phyloP scores from a whole-genome alignment of 1,140 invertebrate species.

The Globodera ellingtonae region DNA sequence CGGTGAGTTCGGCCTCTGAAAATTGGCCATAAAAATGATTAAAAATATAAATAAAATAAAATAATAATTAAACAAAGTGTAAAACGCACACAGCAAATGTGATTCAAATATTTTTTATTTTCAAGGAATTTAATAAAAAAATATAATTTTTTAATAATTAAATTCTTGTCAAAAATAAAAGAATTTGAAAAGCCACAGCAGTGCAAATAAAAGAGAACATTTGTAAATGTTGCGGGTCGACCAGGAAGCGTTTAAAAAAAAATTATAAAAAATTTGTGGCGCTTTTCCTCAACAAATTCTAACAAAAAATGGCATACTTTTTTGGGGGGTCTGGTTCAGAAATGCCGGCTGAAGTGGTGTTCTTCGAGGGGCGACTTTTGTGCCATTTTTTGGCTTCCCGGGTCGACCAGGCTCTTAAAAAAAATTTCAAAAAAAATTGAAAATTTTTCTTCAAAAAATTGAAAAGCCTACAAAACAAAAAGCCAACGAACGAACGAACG shows the following conservation, averaged over 20 bases:
- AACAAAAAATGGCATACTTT: background rate
- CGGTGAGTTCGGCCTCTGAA: background rate
- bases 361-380: background rate
- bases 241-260: too few species aligned
- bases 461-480: too few species aligned
- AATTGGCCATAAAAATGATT: background rate
- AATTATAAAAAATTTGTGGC: too few species aligned
- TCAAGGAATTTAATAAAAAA: too few species aligned
- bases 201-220: too few species aligned
- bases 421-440: background rate
- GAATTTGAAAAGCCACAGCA: too few species aligned
- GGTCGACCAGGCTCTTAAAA: background rate
- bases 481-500: background rate
- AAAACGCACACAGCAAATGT: background rate
- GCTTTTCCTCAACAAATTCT: too few species aligned
- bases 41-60: background rate
- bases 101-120: too few species aligned
- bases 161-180: too few species aligned
- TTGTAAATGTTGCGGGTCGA: too few species aligned
- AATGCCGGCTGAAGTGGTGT: background rate
- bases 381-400: background rate
- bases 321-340: background rate
- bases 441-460: background rate
- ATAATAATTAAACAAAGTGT: background rate
- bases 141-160: too few species aligned